Base-by-base conservation (phyloP, 2,797 vertebrate genomes). In the Megaceryle alcyon region DNA sequence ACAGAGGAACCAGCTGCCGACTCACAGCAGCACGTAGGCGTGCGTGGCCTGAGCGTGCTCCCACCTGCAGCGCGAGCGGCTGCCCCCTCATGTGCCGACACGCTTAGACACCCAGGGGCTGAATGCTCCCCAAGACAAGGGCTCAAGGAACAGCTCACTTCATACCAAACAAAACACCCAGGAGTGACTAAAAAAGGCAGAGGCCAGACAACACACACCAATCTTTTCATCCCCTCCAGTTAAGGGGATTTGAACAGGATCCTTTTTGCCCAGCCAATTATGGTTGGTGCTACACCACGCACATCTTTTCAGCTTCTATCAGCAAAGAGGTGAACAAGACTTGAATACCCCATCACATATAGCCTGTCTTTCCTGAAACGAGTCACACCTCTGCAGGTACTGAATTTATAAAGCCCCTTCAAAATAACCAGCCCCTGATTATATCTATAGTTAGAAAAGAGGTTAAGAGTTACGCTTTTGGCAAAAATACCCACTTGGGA, bases 1-100 rank as follows among this genome's bases (percentile, higher is more conserved):
- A 51, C 65, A 51, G 44, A 12, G 26, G n/a, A 23, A 8, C 12
- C 8, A 2, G 28, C 39, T 46, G 65, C 65, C 35, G 60, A 3
- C n/a, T 29, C 17, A 20, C 0, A 4, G 70, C 41, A 73, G 48
- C 18, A 3, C 1, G 1, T 22, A 31, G 60, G 28, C 4, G 1
- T 12, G 48, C 3, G 0, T 6, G 39, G 82, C 41, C 59, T 13
- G 39, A 85, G 72, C 28, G 3, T 4, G 21, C 64, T 72, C 63
- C 39, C 48, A 22, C 43, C 10, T 21, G 73, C 22, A 3, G 49
- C 22, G 39, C 39, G 7, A 46, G 39, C 49, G 51, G n/a, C 41
- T 31, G 8, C 35, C 60, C 82, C 4, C 12, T 70, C 60, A 57
- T 71, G 71, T n/a, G 33, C 57, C 1, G 2, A 51, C 70, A 51